Evolutionary conservation across 2,888 invertebrate species (phyloP).

Genomic region (Empis stercorea): DNA sequence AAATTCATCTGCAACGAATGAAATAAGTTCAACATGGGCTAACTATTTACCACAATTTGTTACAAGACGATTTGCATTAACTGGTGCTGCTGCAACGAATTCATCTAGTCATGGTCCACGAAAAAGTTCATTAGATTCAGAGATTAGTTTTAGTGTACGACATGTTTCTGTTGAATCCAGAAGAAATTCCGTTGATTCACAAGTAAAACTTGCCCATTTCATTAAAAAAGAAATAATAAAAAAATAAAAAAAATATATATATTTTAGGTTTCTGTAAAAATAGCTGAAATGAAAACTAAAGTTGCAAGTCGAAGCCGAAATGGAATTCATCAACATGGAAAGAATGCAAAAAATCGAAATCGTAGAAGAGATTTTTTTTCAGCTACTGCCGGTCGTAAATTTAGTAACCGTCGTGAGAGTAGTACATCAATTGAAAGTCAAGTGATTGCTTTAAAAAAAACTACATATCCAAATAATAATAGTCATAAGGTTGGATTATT

Average conservation of each 20-base stretch:
- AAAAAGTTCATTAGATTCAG: slow-evolving; percentile 49
- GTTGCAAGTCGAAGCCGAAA: slow-evolving; percentile 42
- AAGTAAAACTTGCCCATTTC: too few species aligned
- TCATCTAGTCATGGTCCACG: slow-evolving; percentile 45
- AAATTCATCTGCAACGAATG: slow-evolving; percentile 65
- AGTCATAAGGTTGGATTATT: slow-evolving; percentile 32
- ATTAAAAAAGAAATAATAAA: not conserved
- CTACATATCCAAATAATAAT: slow-evolving; percentile 30
- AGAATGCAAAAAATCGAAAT: slow-evolving; percentile 26
- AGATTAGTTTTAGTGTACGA: slow-evolving; percentile 64
- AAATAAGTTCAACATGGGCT: slow-evolving; percentile 85
- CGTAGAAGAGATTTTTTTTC: slow-evolving; percentile 27
- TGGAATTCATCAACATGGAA: slow-evolving; percentile 18
- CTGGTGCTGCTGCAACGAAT: slow-evolving; percentile 37
- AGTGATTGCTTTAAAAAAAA: slow-evolving; percentile 38
- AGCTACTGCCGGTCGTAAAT: slow-evolving; percentile 23
- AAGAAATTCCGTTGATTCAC: slow-evolving; percentile 77
- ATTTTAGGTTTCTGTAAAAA: slow-evolving; percentile 51
- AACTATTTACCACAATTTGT: slow-evolving; percentile 80
- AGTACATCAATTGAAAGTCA: slow-evolving; percentile 74
- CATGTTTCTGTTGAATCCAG: slow-evolving; percentile 78
- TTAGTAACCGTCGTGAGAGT: slow-evolving; percentile 42
- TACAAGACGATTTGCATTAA: slow-evolving; percentile 69
- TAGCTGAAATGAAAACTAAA: slow-evolving; percentile 71
- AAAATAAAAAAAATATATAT: not conserved